These are phyloP conservation scores for Gnathochromis pfefferi DNA, from an alignment of 2,113 vertebrate species.

Conservation along the genomic window DNA sequence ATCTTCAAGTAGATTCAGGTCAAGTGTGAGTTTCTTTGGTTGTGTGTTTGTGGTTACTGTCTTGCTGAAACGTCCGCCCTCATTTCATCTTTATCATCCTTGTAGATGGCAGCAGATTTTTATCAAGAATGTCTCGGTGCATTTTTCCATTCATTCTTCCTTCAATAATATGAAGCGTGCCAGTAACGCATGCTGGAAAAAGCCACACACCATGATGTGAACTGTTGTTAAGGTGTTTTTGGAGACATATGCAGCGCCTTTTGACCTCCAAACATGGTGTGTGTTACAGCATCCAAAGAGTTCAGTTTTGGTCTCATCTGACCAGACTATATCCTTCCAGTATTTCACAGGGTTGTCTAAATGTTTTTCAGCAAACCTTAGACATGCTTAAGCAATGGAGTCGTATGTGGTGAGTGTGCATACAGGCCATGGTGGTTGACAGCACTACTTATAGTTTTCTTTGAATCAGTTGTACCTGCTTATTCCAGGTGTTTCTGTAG, in stretches of 20 bases:
- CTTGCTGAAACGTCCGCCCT: not conserved
- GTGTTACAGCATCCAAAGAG: not conserved
- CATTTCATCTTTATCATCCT: not conserved
- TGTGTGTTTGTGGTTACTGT: not conserved
- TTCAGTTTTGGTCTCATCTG: not conserved
- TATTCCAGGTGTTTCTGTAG: not conserved
- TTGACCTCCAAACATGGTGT: not conserved
- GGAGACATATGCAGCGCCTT: not conserved
- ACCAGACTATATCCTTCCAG: not conserved
- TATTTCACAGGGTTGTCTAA: not conserved
- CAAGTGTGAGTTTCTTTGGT: not conserved
- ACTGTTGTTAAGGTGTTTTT: not conserved
- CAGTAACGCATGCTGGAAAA: not conserved
- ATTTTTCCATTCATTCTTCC: not conserved
- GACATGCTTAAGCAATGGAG: not conserved
- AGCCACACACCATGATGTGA: not conserved
- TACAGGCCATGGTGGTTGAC: not conserved
- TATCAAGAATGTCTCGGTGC: not conserved
- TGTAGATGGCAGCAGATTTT: not conserved
- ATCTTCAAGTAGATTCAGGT: not conserved
- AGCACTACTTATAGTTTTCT: not conserved
- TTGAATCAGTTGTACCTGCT: not conserved
- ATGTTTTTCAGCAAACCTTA: not conserved
- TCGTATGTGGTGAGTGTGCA: too few relatives aligned
- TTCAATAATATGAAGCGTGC: not conserved